phyloP scores from a whole-genome alignment of 1,140 invertebrate species.

The Plodia interpunctella region DNA sequence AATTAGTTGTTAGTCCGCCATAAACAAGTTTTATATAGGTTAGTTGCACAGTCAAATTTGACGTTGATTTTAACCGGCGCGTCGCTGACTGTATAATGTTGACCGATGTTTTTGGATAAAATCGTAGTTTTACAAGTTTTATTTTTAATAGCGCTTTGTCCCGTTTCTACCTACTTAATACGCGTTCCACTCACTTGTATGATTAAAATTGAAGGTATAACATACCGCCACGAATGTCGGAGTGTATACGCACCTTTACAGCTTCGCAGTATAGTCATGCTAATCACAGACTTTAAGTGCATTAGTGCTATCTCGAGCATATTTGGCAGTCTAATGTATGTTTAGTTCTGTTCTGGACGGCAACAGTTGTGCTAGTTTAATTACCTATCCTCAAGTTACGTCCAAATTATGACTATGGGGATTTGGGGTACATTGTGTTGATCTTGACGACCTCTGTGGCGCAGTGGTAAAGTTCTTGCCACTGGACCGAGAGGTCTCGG shows the following conservation, averaged over 20 bases:
- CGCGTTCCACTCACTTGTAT: too few species aligned
- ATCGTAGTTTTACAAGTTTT: too few species aligned
- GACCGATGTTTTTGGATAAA: too few species aligned
- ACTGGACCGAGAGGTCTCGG: too few species aligned
- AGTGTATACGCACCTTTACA: background rate
- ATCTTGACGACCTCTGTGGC: too few species aligned
- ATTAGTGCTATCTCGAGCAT: conserved; percentile 2
- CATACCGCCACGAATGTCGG: background rate
- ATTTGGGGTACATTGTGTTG: background rate
- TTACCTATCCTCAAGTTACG: background rate
- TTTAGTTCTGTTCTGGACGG: background rate
- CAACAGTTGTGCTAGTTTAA: background rate
- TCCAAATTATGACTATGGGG: too few species aligned
- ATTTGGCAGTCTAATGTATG: conserved; percentile 4
- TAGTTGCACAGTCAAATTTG: background rate
- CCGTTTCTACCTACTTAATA: too few species aligned
- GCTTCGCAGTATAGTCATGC: background rate
- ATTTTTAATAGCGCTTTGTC: too few species aligned
- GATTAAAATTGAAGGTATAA: background rate
- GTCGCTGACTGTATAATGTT: too few species aligned
- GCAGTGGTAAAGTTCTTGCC: too few species aligned
- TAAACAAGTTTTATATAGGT: background rate
- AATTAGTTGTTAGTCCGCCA: background rate
- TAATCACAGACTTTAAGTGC: conserved; percentile 4
- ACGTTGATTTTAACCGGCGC: too few species aligned